Evolutionary conservation across 1,140 invertebrate genomes (phyloP), one percentile per base, ranked within the genome.

Genomic region (Halyomorpha halys): DNA sequence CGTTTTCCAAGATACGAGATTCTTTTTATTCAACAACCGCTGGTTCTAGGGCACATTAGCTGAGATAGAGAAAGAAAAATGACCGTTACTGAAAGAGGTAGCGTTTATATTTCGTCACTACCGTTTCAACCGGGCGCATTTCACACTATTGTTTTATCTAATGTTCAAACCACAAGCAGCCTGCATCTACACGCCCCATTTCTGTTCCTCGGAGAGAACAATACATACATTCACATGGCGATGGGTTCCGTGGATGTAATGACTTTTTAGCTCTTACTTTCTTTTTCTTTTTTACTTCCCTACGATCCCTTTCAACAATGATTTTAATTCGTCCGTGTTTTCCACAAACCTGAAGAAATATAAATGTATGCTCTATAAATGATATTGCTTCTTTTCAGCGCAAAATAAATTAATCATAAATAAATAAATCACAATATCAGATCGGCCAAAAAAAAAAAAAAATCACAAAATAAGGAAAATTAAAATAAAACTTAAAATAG

Each of bases 81-180:
- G 47, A 49, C 47, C 21, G 47, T 21, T 49, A 49, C n/a, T 49
- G 47, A 49, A 21, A 18, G 47, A 49, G 47, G 21, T 21, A 49
- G 5, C 53, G 27, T 56, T 56, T 3, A 27, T 56, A 56, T 56
- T 56, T 56, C 53, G 23, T 11, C 53, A 56, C 53, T 56, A 56
- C 6, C 23, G 53, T 56, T 56, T 56, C 53, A 21, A n/a, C 53
- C 21, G 1, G 3, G 53, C 21, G 18, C 53, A 56, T 56, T 56
- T 56, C 53, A 56, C 53, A 56, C 53, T 56, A 56, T 56, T 56
- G 53, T 56, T 25, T 56, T 56, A 56, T 27, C 53, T 56, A 56
- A 56, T 56, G 53, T 25, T 56, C 53, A 15, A 56, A 56, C 19
- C 53, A 9, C 18, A 56, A 25, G 11, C 19, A 14, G 53, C 53